These are phyloP conservation scores for Druon quercuslanigerum DNA, from an alignment of 1,140 invertebrate genomes.

Conservation along the genomic window DNA sequence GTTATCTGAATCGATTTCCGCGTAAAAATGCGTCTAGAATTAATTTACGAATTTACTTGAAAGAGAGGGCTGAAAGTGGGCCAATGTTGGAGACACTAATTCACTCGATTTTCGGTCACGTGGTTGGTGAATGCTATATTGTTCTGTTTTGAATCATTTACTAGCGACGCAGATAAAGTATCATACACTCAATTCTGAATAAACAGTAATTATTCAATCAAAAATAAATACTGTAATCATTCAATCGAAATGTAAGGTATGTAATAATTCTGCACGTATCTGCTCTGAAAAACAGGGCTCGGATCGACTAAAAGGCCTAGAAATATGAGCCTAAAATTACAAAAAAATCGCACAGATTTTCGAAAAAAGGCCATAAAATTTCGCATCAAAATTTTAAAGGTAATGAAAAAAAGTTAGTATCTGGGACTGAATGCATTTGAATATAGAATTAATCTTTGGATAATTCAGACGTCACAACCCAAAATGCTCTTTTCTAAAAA, in stretches of 20 bases:
- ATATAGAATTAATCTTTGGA: too few species aligned
- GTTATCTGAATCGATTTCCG: not conserved
- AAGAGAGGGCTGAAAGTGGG: not conserved
- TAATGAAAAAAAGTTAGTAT: too few species aligned
- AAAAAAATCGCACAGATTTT: too few species aligned
- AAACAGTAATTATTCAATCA: slow-evolving; percentile 17
- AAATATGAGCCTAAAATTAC: too few species aligned
- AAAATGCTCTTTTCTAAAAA: too few species aligned
- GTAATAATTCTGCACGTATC: not conserved
- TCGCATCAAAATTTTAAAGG: too few species aligned
- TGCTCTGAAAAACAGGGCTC: not conserved
- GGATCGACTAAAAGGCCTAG: too few species aligned
- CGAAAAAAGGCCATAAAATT: too few species aligned
- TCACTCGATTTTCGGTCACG: not conserved
- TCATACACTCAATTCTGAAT: slow-evolving; percentile 2
- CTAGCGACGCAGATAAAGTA: not conserved
- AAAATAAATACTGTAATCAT: not conserved
- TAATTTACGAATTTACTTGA: not conserved
- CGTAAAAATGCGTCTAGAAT: not conserved
- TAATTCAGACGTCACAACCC: too few species aligned
- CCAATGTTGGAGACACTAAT: not conserved
- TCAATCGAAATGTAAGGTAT: slow-evolving; percentile 16
- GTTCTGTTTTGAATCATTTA: not conserved
- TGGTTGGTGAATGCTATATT: not conserved
- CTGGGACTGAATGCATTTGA: too few species aligned